These are phyloP conservation scores for Hetaerina titia DNA, from an alignment of 2,888 invertebrate species.

Conservation along the genomic window DNA sequence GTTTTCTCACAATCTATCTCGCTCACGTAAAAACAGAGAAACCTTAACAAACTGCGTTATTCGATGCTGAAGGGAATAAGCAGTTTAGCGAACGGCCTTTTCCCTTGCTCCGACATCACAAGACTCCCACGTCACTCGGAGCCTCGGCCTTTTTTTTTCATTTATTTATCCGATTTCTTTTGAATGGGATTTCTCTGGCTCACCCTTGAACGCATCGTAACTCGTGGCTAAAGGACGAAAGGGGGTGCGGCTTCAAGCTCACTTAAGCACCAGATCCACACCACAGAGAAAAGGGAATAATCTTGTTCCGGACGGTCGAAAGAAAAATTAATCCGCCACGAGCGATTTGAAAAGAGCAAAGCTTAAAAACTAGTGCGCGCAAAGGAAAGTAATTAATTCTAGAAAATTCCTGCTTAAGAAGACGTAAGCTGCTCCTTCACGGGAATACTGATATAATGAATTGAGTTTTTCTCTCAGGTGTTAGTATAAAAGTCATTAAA, in stretches of 20 bases:
- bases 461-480: too few relatives aligned
- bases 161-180: conserved; percentile 33
- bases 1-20: background rate
- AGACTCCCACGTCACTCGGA: conserved; percentile 30
- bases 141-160: background rate
- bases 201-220: background rate
- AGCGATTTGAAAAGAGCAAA: background rate
- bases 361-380: too few relatives aligned
- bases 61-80: conserved; percentile 29
- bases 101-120: conserved; percentile 9
- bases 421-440: too few relatives aligned
- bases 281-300: background rate
- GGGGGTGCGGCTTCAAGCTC: background rate
- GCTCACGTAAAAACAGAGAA: conserved; percentile 55
- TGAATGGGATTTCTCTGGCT: conserved; percentile 39
- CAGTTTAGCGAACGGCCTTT: conserved; percentile 52
- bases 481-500: too few relatives aligned
- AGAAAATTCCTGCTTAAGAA: too few relatives aligned
- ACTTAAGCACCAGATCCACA: background rate
- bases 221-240: background rate
- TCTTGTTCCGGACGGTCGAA: background rate
- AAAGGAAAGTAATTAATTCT: too few relatives aligned
- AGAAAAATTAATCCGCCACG: background rate
- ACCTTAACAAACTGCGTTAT: conserved; percentile 40
- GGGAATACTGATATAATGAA: too few relatives aligned